phyloP scores from a whole-genome alignment of 64 coral and sea anemone species.

The Actinia equina region DNA sequence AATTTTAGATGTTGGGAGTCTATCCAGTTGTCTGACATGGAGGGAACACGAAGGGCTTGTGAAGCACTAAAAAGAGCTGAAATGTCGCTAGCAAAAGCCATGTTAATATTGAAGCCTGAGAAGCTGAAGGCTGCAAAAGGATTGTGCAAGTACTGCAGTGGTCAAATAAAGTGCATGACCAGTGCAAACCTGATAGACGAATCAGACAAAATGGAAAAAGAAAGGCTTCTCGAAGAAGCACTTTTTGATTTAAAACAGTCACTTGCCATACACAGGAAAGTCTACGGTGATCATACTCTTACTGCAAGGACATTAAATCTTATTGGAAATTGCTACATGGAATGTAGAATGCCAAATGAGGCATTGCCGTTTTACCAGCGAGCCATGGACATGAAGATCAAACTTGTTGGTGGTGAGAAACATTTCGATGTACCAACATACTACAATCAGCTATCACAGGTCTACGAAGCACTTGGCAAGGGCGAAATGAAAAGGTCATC shows the following conservation, averaged over 20 bases:
- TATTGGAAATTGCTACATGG: conserved; percentile 51
- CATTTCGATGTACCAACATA: conserved; percentile 55
- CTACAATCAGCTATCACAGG: conserved; percentile 41
- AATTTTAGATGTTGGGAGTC: conserved; percentile 58
- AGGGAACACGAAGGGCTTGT: conserved; percentile 24
- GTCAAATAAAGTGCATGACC: background rate
- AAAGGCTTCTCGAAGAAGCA: background rate
- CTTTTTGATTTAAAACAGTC: background rate
- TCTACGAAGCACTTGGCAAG: conserved; percentile 26
- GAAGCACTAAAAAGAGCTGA: conserved; percentile 3
- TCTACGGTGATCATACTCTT: background rate
- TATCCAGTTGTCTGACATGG: conserved; percentile 26
- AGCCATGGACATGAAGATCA: conserved; percentile 36
- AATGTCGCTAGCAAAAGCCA: background rate
- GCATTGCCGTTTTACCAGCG: conserved; percentile 12
- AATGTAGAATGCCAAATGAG: conserved; percentile 7
- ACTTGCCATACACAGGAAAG: background rate
- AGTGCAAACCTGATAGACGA: conserved; percentile 1
- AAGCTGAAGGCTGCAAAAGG: background rate
- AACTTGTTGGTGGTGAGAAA: conserved; percentile 38
- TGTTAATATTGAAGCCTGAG: background rate
- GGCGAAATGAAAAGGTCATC: background rate
- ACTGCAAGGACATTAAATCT: conserved; percentile 45
- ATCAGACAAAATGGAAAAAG: background rate
- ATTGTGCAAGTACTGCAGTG: conserved; percentile 10